A percentile compares a stretch with the other conserved stretches of the same genome.
Evolutionary conservation across 2,113 vertebrate genomes (phyloP).

Genomic region (Oostethus manadensis): DNA sequence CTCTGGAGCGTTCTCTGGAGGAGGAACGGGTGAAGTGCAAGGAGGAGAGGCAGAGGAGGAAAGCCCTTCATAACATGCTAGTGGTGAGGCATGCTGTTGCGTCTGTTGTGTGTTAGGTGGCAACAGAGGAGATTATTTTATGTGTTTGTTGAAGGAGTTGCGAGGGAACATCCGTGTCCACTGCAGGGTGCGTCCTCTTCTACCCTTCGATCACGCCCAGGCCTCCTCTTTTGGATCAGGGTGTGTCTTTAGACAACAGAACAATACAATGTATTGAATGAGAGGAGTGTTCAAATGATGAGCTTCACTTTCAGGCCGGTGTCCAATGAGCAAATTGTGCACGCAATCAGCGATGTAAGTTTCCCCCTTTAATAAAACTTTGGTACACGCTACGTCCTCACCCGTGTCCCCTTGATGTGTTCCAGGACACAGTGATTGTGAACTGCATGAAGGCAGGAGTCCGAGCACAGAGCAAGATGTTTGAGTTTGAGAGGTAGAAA

Average conservation of each 20-base stretch:
- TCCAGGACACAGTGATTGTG: constrained; percentile 66
- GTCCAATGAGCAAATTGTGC: constrained; percentile 62
- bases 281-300: neutral
- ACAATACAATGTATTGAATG: neutral
- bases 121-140: neutral
- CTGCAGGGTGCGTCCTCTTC: constrained; percentile 66
- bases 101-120: neutral
- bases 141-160: constrained; percentile 54
- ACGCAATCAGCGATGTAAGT: constrained; percentile 66
- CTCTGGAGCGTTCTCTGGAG: constrained; percentile 61
- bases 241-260: constrained; percentile 28
- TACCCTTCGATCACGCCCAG: constrained; percentile 56
- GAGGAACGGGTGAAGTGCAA: constrained; percentile 61
- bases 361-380: neutral
- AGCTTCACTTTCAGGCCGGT: constrained; percentile 36
- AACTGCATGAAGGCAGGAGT: constrained; percentile 54
- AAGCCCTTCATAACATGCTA: constrained; percentile 63
- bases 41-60: constrained; percentile 61
- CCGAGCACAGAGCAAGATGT: constrained; percentile 56
- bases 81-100: constrained; percentile 51
- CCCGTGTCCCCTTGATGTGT: neutral
- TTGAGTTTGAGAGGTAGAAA: constrained; percentile 72
- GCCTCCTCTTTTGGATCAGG: constrained; percentile 27
- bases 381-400: neutral
- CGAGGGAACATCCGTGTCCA: constrained; percentile 73